Conservation (phyloP, 2,113 vertebrate genomes). For the Carettochelys insculpta region DNA sequence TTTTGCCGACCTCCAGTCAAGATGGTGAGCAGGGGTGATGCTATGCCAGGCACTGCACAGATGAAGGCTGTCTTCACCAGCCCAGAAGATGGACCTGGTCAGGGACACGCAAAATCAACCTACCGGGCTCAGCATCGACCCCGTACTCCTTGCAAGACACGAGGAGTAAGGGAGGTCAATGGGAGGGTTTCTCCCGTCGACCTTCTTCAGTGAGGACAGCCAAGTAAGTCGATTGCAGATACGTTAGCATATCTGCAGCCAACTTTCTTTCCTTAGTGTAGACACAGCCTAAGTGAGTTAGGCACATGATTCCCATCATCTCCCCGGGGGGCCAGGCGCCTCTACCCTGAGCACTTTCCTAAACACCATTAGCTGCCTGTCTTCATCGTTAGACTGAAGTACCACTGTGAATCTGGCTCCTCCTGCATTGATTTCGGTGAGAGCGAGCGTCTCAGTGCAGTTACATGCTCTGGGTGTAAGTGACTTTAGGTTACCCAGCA, state of each 20-base stretch:
- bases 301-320: background rate
- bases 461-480: background rate
- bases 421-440: background rate
- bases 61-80: no score
- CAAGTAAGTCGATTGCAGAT: no score
- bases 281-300: background rate
- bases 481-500: background rate
- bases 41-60: background rate
- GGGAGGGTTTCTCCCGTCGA: no score
- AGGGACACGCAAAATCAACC: no score
- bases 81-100: no score
- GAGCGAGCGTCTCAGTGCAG: background rate
- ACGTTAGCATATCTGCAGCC: no score
- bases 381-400: background rate
- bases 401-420: background rate
- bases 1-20: background rate
- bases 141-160: no score
- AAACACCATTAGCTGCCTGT: background rate
- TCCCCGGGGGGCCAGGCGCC: background rate
- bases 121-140: no score
- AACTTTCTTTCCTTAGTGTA: no score
- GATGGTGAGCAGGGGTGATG: background rate
- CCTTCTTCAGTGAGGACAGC: no score
- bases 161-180: no score
- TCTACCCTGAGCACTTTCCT: background rate